These are phyloP conservation scores for Heptranchias perlo DNA, from an alignment of 2,113 vertebrate species.

Conservation along the genomic window DNA sequence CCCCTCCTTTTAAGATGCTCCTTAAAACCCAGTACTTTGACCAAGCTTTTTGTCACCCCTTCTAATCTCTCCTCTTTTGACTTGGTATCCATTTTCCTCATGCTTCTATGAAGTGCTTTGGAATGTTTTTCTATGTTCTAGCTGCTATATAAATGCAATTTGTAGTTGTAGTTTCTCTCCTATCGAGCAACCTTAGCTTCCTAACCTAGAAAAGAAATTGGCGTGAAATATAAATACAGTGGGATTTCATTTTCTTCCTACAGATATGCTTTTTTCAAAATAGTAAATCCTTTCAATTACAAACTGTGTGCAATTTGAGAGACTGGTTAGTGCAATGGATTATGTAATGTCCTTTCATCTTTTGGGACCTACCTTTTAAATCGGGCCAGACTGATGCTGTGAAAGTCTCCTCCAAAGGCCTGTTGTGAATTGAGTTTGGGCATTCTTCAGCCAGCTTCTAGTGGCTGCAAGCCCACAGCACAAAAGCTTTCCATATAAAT, in stretches of 20 bases:
- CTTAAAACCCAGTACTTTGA: background rate
- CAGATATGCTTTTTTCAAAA: too few species aligned
- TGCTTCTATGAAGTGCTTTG: background rate
- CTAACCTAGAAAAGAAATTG: background rate
- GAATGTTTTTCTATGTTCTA: background rate
- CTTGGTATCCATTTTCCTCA: background rate
- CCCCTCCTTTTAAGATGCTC: background rate
- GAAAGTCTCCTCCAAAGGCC: background rate
- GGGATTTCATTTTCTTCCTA: too few species aligned
- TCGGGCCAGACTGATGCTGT: background rate
- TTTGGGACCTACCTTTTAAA: too few species aligned
- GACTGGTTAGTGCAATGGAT: background rate
- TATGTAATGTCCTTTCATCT: background rate
- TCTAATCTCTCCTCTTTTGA: background rate
- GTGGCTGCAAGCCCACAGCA: background rate
- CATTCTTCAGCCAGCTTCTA: background rate
- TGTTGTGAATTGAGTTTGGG: background rate
- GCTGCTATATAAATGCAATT: background rate
- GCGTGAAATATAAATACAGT: too few species aligned
- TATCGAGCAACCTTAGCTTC: background rate
- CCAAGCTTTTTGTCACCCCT: background rate
- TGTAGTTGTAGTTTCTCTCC: background rate
- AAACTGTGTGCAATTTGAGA: background rate
- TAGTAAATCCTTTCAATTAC: background rate
- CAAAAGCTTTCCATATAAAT: background rate